A percentile compares a stretch with the other conserved stretches of the same genome.
These are phyloP conservation scores for Thysanoteuthis rhombus DNA, from an alignment of 2,888 invertebrate genomes.

Conservation along the genomic window DNA sequence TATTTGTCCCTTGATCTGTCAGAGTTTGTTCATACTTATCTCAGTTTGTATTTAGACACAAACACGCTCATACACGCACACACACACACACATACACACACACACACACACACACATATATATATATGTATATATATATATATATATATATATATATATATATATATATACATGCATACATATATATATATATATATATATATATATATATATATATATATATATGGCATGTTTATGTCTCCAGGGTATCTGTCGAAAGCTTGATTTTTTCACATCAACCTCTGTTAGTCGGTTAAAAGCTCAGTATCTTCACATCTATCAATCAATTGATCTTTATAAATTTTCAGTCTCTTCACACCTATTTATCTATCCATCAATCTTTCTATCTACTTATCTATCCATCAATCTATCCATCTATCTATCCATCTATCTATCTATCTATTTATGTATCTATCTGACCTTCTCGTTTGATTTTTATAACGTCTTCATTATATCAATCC, in stretches of 20 bases:
- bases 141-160: background rate
- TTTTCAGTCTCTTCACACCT: background rate
- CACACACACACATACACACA: background rate
- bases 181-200: background rate
- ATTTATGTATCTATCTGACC: too few relatives aligned
- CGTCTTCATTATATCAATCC: too few relatives aligned
- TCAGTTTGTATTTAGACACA: too few relatives aligned
- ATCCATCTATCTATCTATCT: background rate
- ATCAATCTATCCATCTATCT: background rate
- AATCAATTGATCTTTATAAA: background rate
- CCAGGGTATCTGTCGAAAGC: too few relatives aligned
- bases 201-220: background rate
- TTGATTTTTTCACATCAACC: too few relatives aligned
- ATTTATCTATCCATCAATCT: background rate
- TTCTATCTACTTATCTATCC: background rate
- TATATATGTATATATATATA: background rate
- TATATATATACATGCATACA: background rate
- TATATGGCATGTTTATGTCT: too few relatives aligned
- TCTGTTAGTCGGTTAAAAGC: background rate
- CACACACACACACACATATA: background rate
- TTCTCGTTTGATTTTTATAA: too few relatives aligned
- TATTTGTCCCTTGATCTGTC: too few relatives aligned
- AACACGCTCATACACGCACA: too few relatives aligned
- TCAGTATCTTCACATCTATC: background rate
- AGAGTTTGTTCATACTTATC: too few relatives aligned